phyloP scores from a whole-genome alignment of 2,888 invertebrate genomes.

The Drosophila suboccidentalis region DNA sequence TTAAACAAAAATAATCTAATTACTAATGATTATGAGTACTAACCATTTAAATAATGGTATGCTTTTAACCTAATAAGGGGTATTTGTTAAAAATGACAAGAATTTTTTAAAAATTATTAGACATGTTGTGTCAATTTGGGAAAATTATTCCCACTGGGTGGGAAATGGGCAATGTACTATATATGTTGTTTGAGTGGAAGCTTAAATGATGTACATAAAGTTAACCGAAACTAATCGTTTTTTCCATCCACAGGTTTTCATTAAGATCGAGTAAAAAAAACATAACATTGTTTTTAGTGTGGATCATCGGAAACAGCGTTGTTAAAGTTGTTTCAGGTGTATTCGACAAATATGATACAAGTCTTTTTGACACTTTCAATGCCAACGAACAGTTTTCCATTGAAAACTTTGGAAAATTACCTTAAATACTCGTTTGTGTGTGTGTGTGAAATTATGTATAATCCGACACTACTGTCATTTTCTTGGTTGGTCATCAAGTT shows the following conservation, averaged over 20 bases:
- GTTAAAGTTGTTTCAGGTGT: background rate
- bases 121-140: too few relatives aligned
- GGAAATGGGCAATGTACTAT: too few relatives aligned
- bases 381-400: conserved; percentile 47
- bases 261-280: background rate
- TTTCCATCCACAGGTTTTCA: background rate
- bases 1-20: too few relatives aligned
- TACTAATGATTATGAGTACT: too few relatives aligned
- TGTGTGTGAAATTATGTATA: conserved; percentile 12
- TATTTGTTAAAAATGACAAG: too few relatives aligned
- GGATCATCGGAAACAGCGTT: background rate
- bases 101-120: too few relatives aligned
- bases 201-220: background rate
- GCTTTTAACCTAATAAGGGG: too few relatives aligned
- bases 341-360: background rate
- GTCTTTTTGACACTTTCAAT: conserved; percentile 30
- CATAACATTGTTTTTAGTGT: background rate
- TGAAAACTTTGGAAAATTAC: conserved; percentile 41
- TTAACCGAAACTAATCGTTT: background rate
- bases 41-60: too few relatives aligned
- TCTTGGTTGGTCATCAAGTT: conserved; percentile 54
- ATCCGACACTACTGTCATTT: conserved; percentile 35
- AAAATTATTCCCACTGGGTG: too few relatives aligned
- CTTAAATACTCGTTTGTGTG: conserved; percentile 3
- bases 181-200: background rate